Evolutionary conservation across 1,140 invertebrate species (phyloP).

Genomic region (Stegodyphus dumicola): DNA sequence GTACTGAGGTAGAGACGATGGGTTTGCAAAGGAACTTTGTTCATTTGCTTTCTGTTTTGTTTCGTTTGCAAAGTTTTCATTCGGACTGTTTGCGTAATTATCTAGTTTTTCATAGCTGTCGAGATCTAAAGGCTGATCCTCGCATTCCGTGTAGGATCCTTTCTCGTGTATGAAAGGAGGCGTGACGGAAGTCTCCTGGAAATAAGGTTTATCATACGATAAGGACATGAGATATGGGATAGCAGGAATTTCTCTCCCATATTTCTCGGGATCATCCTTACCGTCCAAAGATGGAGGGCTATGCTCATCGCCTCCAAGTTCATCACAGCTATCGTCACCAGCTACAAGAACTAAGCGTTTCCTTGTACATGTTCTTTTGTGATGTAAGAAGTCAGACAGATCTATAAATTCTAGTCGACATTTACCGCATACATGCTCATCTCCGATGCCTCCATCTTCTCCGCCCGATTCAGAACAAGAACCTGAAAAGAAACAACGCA

Average conservation of each 20-base stretch:
- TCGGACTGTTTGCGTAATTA: background rate
- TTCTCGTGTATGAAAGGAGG: background rate
- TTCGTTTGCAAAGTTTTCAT: slow-evolving; percentile 17
- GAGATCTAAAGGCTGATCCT: slow-evolving; percentile 44
- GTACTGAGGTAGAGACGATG: slow-evolving; percentile 37
- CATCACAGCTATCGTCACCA: slow-evolving; percentile 48
- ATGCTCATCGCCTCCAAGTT: slow-evolving; percentile 23
- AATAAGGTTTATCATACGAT: slow-evolving; percentile 31
- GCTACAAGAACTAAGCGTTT: slow-evolving; percentile 63
- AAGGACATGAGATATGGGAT: slow-evolving; percentile 37
- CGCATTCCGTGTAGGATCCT: slow-evolving; percentile 6
- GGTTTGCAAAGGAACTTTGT: slow-evolving; percentile 14
- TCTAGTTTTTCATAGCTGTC: slow-evolving; percentile 39
- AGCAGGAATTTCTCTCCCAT: slow-evolving; percentile 15
- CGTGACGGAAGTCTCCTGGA: background rate
- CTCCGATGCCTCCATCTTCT: slow-evolving; percentile 49
- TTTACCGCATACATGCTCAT: slow-evolving; percentile 65
- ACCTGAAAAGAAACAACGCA: slow-evolving; percentile 28
- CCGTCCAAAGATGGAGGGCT: slow-evolving; percentile 47
- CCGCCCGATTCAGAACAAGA: slow-evolving; percentile 35
- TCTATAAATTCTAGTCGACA: slow-evolving; percentile 65
- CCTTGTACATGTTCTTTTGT: slow-evolving; percentile 64
- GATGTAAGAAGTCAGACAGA: slow-evolving; percentile 64
- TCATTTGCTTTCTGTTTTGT: slow-evolving; percentile 16
- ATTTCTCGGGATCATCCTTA: slow-evolving; percentile 49